These are phyloP conservation scores for Calonectris borealis DNA, from an alignment of 2,113 vertebrate genomes.

Conservation along the genomic window DNA sequence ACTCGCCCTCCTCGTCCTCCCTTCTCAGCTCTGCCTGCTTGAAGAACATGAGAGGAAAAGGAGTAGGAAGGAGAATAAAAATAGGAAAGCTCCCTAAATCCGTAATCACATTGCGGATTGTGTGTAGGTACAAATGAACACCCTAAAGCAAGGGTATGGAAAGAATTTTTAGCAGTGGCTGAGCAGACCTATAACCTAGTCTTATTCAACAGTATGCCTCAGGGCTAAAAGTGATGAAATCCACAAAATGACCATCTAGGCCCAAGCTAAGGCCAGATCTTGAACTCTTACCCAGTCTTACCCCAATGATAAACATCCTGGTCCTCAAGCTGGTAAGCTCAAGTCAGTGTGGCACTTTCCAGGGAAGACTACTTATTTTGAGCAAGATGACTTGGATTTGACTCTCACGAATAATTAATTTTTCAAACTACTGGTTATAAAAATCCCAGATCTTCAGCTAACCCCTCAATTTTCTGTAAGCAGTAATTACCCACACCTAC, in stretches of 20 bases:
- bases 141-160: not conserved
- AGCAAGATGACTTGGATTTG: not conserved
- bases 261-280: not conserved
- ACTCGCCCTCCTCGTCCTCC: accelerated
- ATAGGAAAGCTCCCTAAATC: not conserved
- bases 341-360: not conserved
- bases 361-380: not conserved
- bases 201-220: not conserved
- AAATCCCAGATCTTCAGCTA: not conserved
- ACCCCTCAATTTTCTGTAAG: not conserved
- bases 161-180: not conserved
- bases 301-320: not conserved
- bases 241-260: not conserved
- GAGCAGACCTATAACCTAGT: not conserved
- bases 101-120: not conserved
- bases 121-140: not conserved
- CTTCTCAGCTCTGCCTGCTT: not conserved
- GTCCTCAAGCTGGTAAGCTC: not conserved
- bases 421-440: not conserved
- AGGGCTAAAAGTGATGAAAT: not conserved
- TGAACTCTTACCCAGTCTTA: not conserved
- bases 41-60: not conserved
- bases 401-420: not conserved
- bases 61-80: not conserved
- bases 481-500: not conserved